phyloP scores from a whole-genome alignment of 1,140 invertebrate species.

The Zelostemma sp. region DNA sequence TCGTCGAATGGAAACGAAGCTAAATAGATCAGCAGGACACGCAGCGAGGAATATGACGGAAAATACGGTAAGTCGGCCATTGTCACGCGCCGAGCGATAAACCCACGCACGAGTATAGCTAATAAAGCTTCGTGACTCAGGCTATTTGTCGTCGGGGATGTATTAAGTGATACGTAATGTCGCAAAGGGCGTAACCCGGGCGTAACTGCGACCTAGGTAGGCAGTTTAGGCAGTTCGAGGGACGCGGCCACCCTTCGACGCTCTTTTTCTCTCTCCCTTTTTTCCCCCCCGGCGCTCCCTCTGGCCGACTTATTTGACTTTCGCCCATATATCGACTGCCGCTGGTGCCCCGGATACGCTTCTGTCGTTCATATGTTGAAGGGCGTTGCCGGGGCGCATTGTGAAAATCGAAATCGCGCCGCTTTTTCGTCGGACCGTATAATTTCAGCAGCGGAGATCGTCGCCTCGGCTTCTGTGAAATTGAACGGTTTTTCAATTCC shows the following conservation, averaged over 20 bases:
- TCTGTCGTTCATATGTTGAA: conserved; percentile 19
- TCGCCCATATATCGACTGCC: conserved; percentile 3
- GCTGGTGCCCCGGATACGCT: conserved; percentile 12
- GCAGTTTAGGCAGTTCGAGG: conserved; percentile 1
- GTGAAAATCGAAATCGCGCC: conserved; percentile 5
- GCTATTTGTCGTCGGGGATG: conserved; percentile 39
- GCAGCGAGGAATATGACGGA: neutral
- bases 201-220: conserved; percentile 13
- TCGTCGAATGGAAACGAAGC: no score
- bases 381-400: conserved; percentile 20
- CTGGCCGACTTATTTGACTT: conserved; percentile 26
- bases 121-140: conserved; percentile 29
- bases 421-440: conserved; percentile 4
- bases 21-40: neutral
- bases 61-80: neutral
- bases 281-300: conserved; percentile 1
- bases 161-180: conserved; percentile 40
- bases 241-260: neutral
- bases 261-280: neutral
- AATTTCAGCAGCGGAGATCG: conserved; percentile 23
- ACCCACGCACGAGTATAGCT: conserved; percentile 15
- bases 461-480: conserved; percentile 27
- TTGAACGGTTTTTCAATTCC: conserved; percentile 39
- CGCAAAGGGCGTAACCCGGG: conserved; percentile 30
- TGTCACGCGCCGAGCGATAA: conserved; percentile 11